Percentiles rank a stretch among this genome's conserved stretches.
These are phyloP conservation scores for Sebastes paucispinis DNA, from an alignment of 2,797 vertebrate species.

Conservation along the genomic window DNA sequence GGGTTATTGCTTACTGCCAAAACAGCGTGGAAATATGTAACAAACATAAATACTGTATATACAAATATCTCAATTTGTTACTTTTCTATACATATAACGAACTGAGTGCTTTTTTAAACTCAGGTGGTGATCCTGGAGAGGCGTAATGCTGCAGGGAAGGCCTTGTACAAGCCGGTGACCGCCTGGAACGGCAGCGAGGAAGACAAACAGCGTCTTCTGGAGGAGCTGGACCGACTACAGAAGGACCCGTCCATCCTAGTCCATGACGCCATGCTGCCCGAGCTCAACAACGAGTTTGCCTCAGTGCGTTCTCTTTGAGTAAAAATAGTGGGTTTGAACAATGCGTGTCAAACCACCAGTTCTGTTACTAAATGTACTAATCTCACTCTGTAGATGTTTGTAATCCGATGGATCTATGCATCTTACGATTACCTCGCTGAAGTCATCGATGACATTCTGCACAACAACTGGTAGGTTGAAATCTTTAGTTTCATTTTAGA, in stretches of 20 bases:
- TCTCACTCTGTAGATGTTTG: conserved; percentile 84
- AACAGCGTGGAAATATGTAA: neutral
- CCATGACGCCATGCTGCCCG: conserved; percentile 86
- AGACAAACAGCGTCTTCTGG: conserved; percentile 87
- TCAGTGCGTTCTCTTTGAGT: conserved; percentile 80
- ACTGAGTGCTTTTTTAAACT: neutral
- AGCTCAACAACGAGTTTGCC: conserved; percentile 93
- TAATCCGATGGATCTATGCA: conserved; percentile 91
- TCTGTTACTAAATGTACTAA: neutral
- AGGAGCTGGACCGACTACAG: conserved; percentile 88
- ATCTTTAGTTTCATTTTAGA: neutral
- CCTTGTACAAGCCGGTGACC: conserved; percentile 85
- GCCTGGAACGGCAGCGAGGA: conserved; percentile 91
- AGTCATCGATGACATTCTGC: conserved; percentile 90
- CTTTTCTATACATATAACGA: neutral
- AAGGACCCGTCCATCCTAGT: conserved; percentile 89
- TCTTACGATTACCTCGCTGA: conserved; percentile 87
- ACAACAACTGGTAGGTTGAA: conserved; percentile 91
- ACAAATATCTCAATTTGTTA: neutral
- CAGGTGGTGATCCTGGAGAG: conserved; percentile 94
- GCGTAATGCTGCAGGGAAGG: conserved; percentile 87
- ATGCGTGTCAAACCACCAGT: neutral
- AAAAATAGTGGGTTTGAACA: neutral
- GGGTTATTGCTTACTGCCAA: neutral
- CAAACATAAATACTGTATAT: no score